Base-by-base conservation (phyloP, 2,888 invertebrate genomes). In the Lamellibrachia columna region DNA sequence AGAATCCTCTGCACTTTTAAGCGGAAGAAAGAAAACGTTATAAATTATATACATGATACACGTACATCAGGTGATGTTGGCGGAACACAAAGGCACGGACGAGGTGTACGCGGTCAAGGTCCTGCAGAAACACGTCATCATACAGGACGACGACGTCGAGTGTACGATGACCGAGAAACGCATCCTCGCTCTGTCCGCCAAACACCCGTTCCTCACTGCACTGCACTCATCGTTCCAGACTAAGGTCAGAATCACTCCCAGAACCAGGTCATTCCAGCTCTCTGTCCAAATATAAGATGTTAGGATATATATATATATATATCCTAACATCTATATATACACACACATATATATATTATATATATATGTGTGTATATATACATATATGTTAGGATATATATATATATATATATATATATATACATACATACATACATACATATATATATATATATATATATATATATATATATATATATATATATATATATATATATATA, bases 131-230 rank as follows among this genome's bases (percentile, higher is more conserved):
- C 99, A 99, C 97, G 98, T 98, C 90, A 99, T 99, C 94, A 98
- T 99, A 95, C 99, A 99, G 97, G 99, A 99, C 97, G 99, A 99
- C 97, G 99, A 99, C 97, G 99, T 99, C 93, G 99, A 99, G 97
- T 99, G 99, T 97, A 99, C 99, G 93, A 99, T 99, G 98, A 99
- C 99, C 93, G 99, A 99, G 97, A 99, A 99, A 96, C 97, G 99
- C 96, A 99, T 99, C 96, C 97, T 99, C 95, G 98, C 99, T 92
- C 97, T 99, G 96, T 99, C 99, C n/a, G 99, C 99, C 94, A 98
- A 98, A 94, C 99, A 99, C 97, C 99, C 99, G 93, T 99, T 99
- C 97, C 98, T 99, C 94, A 99, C 99, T 94, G 99, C 99, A 95
- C 97, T 99, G 95, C 98, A 99, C 97, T 99, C 98, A 96, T 99